Percentiles rank a stretch among this genome's conserved stretches.
Evolutionary conservation across 2,888 invertebrate genomes (phyloP).

Genomic region (Argynnis bischoffii): DNA sequence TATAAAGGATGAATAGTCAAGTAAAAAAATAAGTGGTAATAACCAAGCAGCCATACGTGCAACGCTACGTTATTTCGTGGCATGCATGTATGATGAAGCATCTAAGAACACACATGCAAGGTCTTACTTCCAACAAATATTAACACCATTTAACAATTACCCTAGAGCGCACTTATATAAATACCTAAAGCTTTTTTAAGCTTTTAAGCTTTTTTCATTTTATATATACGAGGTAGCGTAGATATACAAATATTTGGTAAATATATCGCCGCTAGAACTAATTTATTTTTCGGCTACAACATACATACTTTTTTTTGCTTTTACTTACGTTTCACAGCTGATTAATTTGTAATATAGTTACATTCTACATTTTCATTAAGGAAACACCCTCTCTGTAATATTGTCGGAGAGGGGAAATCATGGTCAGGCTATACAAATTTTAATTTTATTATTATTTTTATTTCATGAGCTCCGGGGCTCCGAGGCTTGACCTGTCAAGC

Average conservation of each 20-base stretch:
- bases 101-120: neutral
- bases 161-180: neutral
- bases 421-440: neutral
- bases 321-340: neutral
- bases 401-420: constrained; percentile 15
- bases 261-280: too few species aligned
- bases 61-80: neutral
- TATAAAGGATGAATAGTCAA: too few species aligned
- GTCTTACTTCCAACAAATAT: constrained; percentile 1
- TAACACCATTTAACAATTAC: neutral
- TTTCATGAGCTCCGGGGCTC: neutral
- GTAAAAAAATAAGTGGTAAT: too few species aligned
- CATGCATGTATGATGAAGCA: constrained; percentile 9
- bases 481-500: too few species aligned
- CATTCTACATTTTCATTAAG: constrained; percentile 14
- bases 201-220: too few species aligned
- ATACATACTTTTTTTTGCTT: too few species aligned
- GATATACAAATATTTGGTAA: too few species aligned
- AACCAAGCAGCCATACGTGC: neutral
- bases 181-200: too few species aligned
- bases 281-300: too few species aligned
- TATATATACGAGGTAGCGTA: too few species aligned
- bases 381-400: constrained; percentile 5
- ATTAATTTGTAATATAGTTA: constrained; percentile 13
- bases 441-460: constrained; percentile 7